Conservation (phyloP, 1,140 invertebrate genomes). For the Lordiphosa clarofinis region DNA sequence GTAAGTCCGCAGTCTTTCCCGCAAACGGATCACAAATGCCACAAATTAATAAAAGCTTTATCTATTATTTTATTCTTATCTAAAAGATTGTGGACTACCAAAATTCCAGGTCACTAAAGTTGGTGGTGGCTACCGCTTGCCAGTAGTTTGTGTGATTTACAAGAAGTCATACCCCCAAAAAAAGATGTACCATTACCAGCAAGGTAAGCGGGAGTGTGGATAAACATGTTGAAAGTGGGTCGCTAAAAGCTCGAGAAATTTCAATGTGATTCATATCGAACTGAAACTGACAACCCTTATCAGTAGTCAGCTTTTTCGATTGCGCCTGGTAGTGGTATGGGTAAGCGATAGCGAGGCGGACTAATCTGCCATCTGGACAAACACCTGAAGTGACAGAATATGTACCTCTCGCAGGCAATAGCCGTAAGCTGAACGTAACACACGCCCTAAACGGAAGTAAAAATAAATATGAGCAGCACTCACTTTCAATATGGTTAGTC, state of each 20-base stretch:
- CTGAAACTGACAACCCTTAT: slow-evolving; percentile 5
- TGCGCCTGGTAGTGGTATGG: background rate
- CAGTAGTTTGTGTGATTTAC: slow-evolving; percentile 41
- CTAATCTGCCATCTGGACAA: slow-evolving; percentile 15
- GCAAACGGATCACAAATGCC: slow-evolving; percentile 23
- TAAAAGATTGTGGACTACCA: slow-evolving; percentile 3
- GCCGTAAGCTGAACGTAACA: slow-evolving; percentile 1
- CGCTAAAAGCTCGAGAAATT: slow-evolving; percentile 1
- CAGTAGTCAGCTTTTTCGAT: background rate
- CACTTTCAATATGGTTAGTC: slow-evolving; percentile 49
- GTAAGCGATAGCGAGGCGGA: slow-evolving; percentile 3
- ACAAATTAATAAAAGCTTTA: slow-evolving; percentile 13
- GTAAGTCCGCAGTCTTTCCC: slow-evolving; percentile 17
- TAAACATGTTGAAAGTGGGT: slow-evolving; percentile 6
- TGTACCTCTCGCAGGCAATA: slow-evolving; percentile 1
- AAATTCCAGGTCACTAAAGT: slow-evolving; percentile 6
- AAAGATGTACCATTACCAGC: slow-evolving; percentile 49
- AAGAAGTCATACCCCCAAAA: slow-evolving; percentile 25
- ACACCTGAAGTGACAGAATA: slow-evolving; percentile 5
- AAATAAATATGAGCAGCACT: slow-evolving; percentile 13
- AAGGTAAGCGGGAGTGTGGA: slow-evolving; percentile 24
- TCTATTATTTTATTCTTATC: slow-evolving; percentile 22
- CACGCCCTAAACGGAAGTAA: background rate
- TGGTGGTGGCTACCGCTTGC: slow-evolving; percentile 26
- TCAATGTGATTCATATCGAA: background rate